These are phyloP conservation scores for Petrocephalus sullivani DNA, from an alignment of 2,797 vertebrate genomes.

Conservation along the genomic window DNA sequence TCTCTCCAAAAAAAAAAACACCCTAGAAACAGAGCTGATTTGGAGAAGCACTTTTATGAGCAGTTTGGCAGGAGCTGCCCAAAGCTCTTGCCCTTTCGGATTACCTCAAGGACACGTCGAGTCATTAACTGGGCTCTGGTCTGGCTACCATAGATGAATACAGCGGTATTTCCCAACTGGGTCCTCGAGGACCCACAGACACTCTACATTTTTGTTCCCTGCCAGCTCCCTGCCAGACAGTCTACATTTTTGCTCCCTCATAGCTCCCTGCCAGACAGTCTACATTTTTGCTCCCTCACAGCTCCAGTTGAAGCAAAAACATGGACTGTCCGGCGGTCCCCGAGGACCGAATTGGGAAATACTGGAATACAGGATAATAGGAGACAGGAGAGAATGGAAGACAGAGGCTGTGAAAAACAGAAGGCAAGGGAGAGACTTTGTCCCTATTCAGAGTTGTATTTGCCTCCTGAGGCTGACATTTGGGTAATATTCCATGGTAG, in stretches of 20 bases:
- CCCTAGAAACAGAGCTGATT: neutral
- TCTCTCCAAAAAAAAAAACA: neutral
- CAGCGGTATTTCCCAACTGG: neutral
- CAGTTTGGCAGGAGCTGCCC: neutral
- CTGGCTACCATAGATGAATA: neutral
- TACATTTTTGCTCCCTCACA: neutral
- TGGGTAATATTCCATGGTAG: conserved; percentile 70
- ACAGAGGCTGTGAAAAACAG: neutral
- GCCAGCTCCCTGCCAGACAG: neutral
- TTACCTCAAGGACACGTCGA: neutral
- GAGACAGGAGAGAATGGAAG: neutral
- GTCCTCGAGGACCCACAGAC: neutral
- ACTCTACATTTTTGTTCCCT: neutral
- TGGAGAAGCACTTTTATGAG: neutral
- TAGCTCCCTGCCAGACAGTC: neutral
- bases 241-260: neutral
- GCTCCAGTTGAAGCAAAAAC: neutral
- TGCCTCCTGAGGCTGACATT: conserved; percentile 53
- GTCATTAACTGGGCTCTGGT: neutral
- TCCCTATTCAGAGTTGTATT: conserved; percentile 76
- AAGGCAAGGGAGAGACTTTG: conserved; percentile 16
- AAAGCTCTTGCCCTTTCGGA: neutral
- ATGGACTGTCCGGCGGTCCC: neutral
- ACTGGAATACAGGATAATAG: neutral
- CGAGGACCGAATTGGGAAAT: neutral